Percentiles rank a stretch among this genome's conserved stretches.
Conservation (phyloP, 2,888 invertebrate species). For the Andrena hattorfiana region DNA sequence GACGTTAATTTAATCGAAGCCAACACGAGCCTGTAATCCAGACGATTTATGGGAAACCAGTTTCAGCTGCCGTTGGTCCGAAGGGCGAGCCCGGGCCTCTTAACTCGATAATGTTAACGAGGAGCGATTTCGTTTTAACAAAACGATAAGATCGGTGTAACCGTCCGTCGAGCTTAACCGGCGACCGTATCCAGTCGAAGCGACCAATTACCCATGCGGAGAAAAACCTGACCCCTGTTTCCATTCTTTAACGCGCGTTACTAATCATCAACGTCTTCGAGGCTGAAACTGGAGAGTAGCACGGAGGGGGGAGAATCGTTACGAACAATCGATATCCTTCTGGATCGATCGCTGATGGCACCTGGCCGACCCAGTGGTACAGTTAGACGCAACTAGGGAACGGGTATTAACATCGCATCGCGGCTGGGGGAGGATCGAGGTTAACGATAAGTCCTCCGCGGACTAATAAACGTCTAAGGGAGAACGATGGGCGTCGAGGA, state of each 20-base stretch:
- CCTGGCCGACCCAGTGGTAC: conserved; percentile 77
- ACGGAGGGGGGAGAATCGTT: conserved; percentile 40
- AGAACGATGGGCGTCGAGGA: conserved; percentile 41
- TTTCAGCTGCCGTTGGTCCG: conserved; percentile 47
- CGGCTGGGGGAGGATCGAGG: conserved; percentile 75
- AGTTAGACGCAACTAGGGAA: conserved; percentile 72
- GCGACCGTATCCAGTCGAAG: conserved; percentile 1
- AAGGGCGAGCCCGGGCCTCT: conserved; percentile 23
- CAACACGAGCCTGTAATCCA: conserved; percentile 55
- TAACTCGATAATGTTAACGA: conserved; percentile 62
- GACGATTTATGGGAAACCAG: conserved; percentile 68
- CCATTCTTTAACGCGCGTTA: neutral
- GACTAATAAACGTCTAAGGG: conserved; percentile 66
- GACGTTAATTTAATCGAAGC: conserved; percentile 65
- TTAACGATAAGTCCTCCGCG: conserved; percentile 78
- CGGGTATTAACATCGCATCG: conserved; percentile 70
- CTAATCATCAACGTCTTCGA: neutral
- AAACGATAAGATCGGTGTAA: conserved; percentile 57
- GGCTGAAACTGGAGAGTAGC: neutral
- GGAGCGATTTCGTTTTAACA: conserved; percentile 52
- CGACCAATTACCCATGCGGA: neutral
- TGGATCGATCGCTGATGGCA: conserved; percentile 72
- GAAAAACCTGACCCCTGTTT: neutral
- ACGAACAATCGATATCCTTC: conserved; percentile 61
- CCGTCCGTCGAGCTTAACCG: conserved; percentile 9